phyloP scores from a whole-genome alignment of 2,113 vertebrate genomes.

The Micromys minutus region DNA sequence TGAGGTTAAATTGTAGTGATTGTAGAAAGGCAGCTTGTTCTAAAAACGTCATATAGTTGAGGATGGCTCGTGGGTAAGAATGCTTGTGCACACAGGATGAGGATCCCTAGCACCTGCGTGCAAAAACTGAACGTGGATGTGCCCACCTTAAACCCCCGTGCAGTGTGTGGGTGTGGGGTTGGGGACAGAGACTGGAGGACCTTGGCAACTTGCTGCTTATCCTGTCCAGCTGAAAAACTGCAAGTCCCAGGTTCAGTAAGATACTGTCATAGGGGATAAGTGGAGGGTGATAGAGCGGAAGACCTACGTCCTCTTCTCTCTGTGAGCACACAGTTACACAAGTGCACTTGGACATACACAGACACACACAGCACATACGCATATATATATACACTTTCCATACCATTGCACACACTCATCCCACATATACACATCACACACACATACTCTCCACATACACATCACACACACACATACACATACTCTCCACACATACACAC shows the following conservation, averaged over 20 bases:
- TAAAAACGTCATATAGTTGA: background rate
- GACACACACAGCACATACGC: background rate
- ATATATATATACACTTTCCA: no score
- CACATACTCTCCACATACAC: no score
- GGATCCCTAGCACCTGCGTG: no score
- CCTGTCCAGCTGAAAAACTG: background rate
- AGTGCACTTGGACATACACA: background rate
- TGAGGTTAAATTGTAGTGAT: background rate
- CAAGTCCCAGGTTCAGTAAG: background rate
- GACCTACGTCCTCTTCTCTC: background rate
- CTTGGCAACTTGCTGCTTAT: background rate
- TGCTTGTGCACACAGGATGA: background rate
- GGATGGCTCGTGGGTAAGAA: background rate
- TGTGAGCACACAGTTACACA: background rate
- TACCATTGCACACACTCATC: background rate
- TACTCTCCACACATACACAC: no score
- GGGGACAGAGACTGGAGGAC: background rate
- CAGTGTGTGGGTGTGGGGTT: background rate
- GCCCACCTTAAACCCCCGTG: background rate
- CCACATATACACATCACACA: no score
- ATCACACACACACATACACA: no score
- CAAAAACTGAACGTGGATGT: no score
- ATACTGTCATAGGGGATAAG: background rate
- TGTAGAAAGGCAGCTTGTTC: conserved; percentile 5
- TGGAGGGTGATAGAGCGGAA: background rate